Base-by-base conservation (phyloP, 92 coral and sea anemone species). In the Actinernus sp. region DNA sequence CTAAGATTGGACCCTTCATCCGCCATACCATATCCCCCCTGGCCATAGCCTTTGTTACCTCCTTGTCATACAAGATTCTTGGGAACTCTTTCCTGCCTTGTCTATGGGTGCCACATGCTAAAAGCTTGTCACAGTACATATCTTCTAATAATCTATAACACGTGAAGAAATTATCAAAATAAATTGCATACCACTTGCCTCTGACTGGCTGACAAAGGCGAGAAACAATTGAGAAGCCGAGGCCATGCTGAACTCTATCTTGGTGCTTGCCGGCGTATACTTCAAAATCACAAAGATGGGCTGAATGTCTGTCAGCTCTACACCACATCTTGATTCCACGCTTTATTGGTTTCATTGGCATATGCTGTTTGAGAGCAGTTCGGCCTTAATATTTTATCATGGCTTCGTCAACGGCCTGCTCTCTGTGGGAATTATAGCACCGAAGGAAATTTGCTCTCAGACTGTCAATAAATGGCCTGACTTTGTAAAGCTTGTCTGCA, bases 91-190 rank as follows among this genome's bases (percentile, higher is more conserved):
- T 52, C 20, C 75, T 0, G 12, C 75, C 75, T 12, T 0, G 8
- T 36, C 34, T 45, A 8, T 46, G 25, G 20, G 61, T 57, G 26
- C 70, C 70, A 70, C 77, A 69, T n/a, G 71, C 25, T 0, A 69
- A 41, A 11, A 44, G 55, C 39, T 69, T 57, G 30, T 58, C 57
- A 3, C 29, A 31, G 39, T 31, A 69, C 4, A 69, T 33, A 55
- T 59, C 47, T 36, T 70, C 33, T 26, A 69, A 19, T 30, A 69
- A 55, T 22, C 28, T 18, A 23, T 41, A 47, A 0, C 32, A 29
- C 21, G 80, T 54, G 12, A 76, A 65, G 45, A 76, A 76, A 31
- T 61, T 73, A 62, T 73, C 81, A 61, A 59, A 61, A 41, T 2
- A 46, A 24, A 73, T 36, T n/a, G 33, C 44, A 24, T 77, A 71